These are phyloP conservation scores for Balaeniceps rex DNA, from an alignment of 2,113 vertebrate species.

Conservation along the genomic window DNA sequence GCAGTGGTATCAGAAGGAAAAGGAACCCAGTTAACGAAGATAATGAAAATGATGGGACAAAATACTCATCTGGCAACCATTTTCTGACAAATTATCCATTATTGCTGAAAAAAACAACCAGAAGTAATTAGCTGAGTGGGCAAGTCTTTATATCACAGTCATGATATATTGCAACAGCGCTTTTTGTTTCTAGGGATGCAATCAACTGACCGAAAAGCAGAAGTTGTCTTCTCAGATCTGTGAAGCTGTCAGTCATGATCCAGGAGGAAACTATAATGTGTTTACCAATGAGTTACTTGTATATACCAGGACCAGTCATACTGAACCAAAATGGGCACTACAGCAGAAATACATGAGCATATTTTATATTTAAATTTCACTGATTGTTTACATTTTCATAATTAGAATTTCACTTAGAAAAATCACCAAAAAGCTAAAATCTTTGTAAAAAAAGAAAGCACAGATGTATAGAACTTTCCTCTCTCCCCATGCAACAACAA, in stretches of 20 bases:
- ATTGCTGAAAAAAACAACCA: neutral
- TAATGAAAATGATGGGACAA: neutral
- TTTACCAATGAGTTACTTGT: neutral
- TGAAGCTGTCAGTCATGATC: neutral
- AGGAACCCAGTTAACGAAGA: neutral
- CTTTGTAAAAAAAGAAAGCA: neutral
- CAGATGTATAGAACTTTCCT: neutral
- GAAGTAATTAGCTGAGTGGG: neutral
- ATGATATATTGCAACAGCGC: neutral
- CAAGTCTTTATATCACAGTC: neutral
- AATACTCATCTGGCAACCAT: fast-evolving
- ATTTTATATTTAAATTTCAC: neutral
- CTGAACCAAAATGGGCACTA: neutral
- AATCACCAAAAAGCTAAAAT: neutral
- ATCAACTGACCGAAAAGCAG: neutral
- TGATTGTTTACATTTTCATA: neutral
- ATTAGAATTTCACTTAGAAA: neutral
- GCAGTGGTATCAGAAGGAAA: neutral
- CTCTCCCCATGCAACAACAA: neutral
- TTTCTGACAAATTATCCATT: neutral
- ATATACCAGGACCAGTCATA: neutral
- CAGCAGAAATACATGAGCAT: neutral
- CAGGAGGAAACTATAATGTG: neutral
- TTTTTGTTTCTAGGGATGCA: neutral
- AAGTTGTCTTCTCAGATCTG: neutral